phyloP scores from a whole-genome alignment of 2,888 invertebrate species.

The Sminthurides aquaticus region DNA sequence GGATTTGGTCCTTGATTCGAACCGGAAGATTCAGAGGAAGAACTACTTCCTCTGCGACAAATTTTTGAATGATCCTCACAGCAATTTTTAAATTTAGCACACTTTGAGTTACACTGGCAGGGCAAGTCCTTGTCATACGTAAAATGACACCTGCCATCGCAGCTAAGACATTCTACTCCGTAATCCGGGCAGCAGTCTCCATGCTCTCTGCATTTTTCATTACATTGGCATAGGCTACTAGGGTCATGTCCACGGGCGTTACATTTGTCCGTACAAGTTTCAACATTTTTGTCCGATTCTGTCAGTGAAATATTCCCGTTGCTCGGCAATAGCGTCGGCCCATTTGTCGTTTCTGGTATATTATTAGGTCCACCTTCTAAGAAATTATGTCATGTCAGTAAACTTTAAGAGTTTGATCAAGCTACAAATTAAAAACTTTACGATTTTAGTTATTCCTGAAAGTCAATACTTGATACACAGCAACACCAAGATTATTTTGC shows the following conservation, averaged over 20 bases:
- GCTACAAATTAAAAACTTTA: too few relatives aligned
- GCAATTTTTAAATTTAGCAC: conserved; percentile 30
- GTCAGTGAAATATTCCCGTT: too few relatives aligned
- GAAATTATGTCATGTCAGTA: too few relatives aligned
- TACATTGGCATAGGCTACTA: conserved; percentile 32
- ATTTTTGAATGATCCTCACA: conserved; percentile 27
- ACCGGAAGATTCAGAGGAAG: too few relatives aligned
- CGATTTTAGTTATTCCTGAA: too few relatives aligned
- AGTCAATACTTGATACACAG: too few relatives aligned
- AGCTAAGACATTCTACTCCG: conserved; percentile 27
- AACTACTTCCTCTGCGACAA: too few relatives aligned
- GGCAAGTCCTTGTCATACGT: conserved; percentile 26
- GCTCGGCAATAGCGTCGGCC: too few relatives aligned
- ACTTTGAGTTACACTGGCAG: conserved; percentile 39
- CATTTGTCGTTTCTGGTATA: too few relatives aligned
- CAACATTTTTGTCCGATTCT: neutral
- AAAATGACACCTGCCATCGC: conserved; percentile 29
- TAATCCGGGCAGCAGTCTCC: conserved; percentile 40
- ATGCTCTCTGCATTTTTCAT: conserved; percentile 31
- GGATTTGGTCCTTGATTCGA: neutral
- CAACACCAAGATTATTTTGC: too few relatives aligned
- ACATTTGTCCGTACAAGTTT: conserved; percentile 23
- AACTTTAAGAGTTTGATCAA: too few relatives aligned
- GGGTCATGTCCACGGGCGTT: conserved; percentile 18
- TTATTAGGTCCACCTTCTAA: too few relatives aligned